Conservation (phyloP, 2,888 invertebrate genomes). For the Creontiades dilutus region DNA sequence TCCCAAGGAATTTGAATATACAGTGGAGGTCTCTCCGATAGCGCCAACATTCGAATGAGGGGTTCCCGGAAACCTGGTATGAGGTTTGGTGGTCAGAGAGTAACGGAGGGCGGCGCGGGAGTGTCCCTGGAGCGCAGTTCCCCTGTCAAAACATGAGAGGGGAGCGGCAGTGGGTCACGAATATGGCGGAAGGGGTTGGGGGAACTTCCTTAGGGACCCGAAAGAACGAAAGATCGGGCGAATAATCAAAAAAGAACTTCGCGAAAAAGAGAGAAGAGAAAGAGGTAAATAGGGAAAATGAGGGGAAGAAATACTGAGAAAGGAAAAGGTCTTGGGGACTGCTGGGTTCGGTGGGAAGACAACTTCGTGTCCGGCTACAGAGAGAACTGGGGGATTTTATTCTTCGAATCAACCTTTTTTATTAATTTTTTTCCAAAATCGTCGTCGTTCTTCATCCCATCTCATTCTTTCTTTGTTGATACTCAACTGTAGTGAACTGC, state of each 20-base stretch:
- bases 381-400: not conserved
- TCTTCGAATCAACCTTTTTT: not conserved
- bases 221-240: not conserved
- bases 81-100: not conserved
- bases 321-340: conserved; percentile 29
- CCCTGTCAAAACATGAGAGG: conserved; percentile 47
- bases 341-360: not conserved
- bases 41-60: not conserved
- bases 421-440: not conserved
- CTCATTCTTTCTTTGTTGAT: not conserved
- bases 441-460: not conserved
- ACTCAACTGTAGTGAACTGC: not conserved
- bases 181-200: conserved; percentile 3
- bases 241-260: not conserved
- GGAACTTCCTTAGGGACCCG: conserved; percentile 42
- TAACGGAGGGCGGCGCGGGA: not conserved
- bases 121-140: conserved; percentile 36
- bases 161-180: not conserved
- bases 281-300: conserved; percentile 41
- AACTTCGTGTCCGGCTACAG: not conserved
- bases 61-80: conserved; percentile 8
- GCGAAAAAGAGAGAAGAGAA: not conserved
- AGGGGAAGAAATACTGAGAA: conserved; percentile 26
- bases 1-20: not conserved
- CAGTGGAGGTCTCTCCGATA: not conserved